Evolutionary conservation across 2,888 invertebrate species (phyloP).

Genomic region (Aspidiotus rigidus): DNA sequence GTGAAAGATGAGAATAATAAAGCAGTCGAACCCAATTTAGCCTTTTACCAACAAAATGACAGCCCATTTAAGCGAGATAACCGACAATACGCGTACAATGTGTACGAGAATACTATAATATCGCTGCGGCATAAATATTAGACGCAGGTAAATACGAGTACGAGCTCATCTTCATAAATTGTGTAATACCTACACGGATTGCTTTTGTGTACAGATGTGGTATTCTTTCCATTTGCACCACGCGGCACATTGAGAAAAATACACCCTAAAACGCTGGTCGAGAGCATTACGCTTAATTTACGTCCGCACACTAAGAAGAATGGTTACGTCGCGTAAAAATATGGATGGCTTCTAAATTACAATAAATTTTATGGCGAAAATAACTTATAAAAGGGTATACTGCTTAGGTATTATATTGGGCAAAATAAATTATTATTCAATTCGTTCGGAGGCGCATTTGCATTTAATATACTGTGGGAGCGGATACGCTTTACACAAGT

Average conservation of each 20-base stretch:
- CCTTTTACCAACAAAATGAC: too few species aligned
- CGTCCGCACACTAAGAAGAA: constrained; percentile 2
- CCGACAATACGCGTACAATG: too few species aligned
- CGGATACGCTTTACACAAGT: too few species aligned
- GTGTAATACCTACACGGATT: constrained; percentile 24
- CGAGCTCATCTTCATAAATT: constrained; percentile 24
- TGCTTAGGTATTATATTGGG: too few species aligned
- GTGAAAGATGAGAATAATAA: constrained; percentile 4
- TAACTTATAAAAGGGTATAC: not conserved
- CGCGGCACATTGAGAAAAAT: not conserved
- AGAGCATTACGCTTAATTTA: constrained; percentile 27
- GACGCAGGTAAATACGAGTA: constrained; percentile 9
- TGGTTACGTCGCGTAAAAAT: too few species aligned
- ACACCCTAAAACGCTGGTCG: constrained; percentile 26
- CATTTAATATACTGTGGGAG: too few species aligned
- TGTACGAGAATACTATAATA: too few species aligned
- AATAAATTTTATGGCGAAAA: constrained; percentile 22
- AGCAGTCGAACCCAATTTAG: too few species aligned
- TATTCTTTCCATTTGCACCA: too few species aligned
- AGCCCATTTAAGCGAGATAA: too few species aligned
- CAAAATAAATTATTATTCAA: constrained; percentile 21
- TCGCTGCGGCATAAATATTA: constrained; percentile 10
- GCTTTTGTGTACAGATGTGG: constrained; percentile 4
- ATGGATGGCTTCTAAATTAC: too few species aligned
- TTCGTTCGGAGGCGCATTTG: constrained; percentile 9